Base-by-base conservation (phyloP, 2,888 invertebrate species). In the Acronicta aceris region DNA sequence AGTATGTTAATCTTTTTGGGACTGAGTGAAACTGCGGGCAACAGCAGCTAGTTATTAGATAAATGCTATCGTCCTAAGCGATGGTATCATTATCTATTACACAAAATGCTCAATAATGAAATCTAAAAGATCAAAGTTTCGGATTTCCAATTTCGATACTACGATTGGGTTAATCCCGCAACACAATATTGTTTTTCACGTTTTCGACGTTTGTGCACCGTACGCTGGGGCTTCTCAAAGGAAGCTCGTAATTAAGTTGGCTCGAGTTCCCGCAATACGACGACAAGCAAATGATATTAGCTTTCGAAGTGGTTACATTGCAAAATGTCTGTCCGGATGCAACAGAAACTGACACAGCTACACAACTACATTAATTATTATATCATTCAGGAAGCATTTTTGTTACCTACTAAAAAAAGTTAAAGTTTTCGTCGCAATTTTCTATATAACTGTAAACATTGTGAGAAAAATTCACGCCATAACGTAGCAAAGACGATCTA, bases 241-340 rank as follows among this genome's bases (percentile, higher is more conserved):
- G 81, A 79, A 83, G 74, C 78, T 77, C 78, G 73, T 85, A 84
- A 84, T 85, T 83, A 84, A 84, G 82, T 88, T 85, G 79, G 77
- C 70, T 77, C 67, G 81, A 79, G 81, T 80, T 81, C 78, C 78
- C 76, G 78, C 81, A 81, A 82, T 81, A 80, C 73, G 71, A 77
- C 62, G 76, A 71, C 76, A 79, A 82, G 78, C 81, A 84, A 87
- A 86, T 78, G 79, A 81, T 81, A 76, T 83, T 81, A 82, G 75
- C 74, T 80, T 79, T 79, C 81, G 79, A 77, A 84, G 79, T 74
- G 64, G 68, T 72, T 68, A 70, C 56, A 70, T 72, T 72, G 73
- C 62, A 79, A 80, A 83, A 81, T 79, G 70, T 83, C 84, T 79
- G 74, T 67, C 55, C 71, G 69, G 70, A 74, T 76, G 74, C 54